Evolutionary conservation across 2,888 invertebrate species (phyloP).

Genomic region (Ormyrus labotus): DNA sequence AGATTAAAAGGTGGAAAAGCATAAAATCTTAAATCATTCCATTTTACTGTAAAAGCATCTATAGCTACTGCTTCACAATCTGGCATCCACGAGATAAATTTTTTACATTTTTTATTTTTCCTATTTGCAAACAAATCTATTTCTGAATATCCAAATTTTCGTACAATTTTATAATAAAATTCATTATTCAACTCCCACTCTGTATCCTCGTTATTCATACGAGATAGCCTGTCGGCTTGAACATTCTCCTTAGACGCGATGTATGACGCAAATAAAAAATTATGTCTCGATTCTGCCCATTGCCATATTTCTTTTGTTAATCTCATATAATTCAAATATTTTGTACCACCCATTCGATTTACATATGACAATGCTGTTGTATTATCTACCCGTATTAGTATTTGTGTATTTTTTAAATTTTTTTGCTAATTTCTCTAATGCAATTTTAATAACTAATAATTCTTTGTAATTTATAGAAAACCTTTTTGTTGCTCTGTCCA

Average conservation of each 20-base stretch:
- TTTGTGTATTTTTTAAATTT: neutral
- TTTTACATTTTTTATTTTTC: constrained; percentile 48
- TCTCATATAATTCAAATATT: constrained; percentile 15
- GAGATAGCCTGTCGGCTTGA: constrained; percentile 44
- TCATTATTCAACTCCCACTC: constrained; percentile 48
- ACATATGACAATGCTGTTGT: constrained; percentile 51
- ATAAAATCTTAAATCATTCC: constrained; percentile 49
- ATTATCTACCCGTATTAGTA: constrained; percentile 51
- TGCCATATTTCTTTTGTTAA: constrained; percentile 48
- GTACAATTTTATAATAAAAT: constrained; percentile 12
- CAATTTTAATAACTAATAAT: constrained; percentile 32
- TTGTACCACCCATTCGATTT: constrained; percentile 52
- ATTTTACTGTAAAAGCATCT: constrained; percentile 43
- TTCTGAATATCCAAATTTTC: constrained; percentile 33
- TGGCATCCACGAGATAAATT: constrained; percentile 49
- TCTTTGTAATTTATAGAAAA: constrained; percentile 44
- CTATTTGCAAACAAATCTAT: constrained; percentile 51
- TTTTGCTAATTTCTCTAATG: constrained; percentile 25
- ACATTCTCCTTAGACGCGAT: constrained; percentile 48
- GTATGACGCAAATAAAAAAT: constrained; percentile 47
- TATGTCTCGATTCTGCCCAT: constrained; percentile 42
- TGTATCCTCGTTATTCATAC: constrained; percentile 34
- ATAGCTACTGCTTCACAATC: constrained; percentile 44
- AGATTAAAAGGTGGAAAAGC: constrained; percentile 57
- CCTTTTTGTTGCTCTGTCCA: constrained; percentile 43